phyloP scores from a whole-genome alignment of 2,113 vertebrate genomes.

The Centrocercus urophasianus region DNA sequence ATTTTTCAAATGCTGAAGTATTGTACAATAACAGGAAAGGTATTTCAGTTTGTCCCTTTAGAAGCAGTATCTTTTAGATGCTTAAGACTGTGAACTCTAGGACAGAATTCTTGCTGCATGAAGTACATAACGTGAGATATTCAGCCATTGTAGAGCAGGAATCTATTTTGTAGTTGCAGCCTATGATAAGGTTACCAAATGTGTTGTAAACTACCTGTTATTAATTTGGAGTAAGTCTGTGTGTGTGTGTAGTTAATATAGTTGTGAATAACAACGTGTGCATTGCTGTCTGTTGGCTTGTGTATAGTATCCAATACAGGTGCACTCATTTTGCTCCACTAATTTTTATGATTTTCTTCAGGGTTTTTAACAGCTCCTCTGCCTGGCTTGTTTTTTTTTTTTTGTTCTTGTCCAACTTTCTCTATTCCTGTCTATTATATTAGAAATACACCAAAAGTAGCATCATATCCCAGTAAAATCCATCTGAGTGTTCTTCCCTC shows the following conservation, averaged over 20 bases:
- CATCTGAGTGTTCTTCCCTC: not conserved
- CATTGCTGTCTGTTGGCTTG: not conserved
- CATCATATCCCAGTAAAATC: not conserved
- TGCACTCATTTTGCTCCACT: accelerated
- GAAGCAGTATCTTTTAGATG: not conserved
- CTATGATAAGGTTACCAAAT: not conserved
- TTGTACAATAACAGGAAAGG: not conserved
- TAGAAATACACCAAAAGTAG: not conserved
- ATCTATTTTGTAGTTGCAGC: not conserved
- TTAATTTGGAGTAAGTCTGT: not conserved
- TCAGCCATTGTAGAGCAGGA: not conserved
- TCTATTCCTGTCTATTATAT: not conserved
- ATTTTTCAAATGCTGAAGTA: not conserved
- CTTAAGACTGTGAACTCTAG: not conserved
- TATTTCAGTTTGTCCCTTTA: not conserved
- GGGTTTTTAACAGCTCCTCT: not conserved
- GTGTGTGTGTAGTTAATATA: not conserved
- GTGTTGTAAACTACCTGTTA: not conserved
- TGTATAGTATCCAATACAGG: not conserved
- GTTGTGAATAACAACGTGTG: not conserved
- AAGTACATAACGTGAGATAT: not conserved
- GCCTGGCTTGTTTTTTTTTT: not conserved
- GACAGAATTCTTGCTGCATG: not conserved
- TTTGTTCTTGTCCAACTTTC: not conserved
- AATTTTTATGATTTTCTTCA: not conserved